phyloP scores from a whole-genome alignment of 2,797 vertebrate genomes.

The Emys orbicularis region DNA sequence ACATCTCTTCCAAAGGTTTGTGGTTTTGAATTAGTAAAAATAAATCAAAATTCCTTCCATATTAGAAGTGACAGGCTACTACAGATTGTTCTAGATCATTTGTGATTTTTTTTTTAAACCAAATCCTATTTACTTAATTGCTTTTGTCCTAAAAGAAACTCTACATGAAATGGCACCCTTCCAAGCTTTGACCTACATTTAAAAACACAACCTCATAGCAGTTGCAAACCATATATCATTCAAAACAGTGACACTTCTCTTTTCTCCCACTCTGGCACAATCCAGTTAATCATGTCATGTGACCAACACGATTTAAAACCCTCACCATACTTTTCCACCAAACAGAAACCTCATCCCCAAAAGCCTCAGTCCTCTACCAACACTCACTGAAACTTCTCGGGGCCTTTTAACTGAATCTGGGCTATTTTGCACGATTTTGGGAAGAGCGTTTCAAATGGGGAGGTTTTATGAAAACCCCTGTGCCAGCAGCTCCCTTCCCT shows the following conservation, averaged over 20 bases:
- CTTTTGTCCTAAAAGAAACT: neutral
- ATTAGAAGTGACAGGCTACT: neutral
- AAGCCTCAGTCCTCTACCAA: neutral
- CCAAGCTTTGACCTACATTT: neutral
- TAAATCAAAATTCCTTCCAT: slow-evolving; percentile 42
- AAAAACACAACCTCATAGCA: neutral
- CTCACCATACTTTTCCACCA: neutral
- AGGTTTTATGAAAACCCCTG: neutral
- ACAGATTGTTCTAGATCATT: neutral
- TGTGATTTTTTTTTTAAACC: neutral
- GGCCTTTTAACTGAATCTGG: neutral
- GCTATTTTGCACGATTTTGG: neutral
- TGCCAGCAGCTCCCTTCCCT: neutral
- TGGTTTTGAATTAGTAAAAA: slow-evolving; percentile 30
- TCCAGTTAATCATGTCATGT: neutral
- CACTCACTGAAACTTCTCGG: neutral
- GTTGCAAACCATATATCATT: neutral
- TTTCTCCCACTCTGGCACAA: neutral
- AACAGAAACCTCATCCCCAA: neutral
- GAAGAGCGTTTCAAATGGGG: neutral
- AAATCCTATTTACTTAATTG: neutral
- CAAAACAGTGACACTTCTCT: neutral
- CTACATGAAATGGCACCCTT: neutral
- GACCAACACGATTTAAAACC: neutral
- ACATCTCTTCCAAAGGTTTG: slow-evolving; percentile 39